Conservation (phyloP, 2,888 invertebrate species). For the Coecobrya sp. region DNA sequence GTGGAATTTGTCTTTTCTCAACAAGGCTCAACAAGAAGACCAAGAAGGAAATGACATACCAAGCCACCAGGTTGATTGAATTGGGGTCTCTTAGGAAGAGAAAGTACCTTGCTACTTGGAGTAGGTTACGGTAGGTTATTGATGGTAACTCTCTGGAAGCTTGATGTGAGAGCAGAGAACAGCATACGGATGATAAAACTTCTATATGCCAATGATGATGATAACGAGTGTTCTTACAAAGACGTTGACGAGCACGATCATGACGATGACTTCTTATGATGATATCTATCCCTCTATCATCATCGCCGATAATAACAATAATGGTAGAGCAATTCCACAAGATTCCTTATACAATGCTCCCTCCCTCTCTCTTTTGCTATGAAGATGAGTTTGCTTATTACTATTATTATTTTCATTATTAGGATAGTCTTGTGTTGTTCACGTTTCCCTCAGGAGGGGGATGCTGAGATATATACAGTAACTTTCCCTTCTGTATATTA, state of each 20-base stretch:
- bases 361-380: slow-evolving; percentile 2
- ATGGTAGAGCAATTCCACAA: slow-evolving; percentile 39
- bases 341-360: background rate
- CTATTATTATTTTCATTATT: slow-evolving; percentile 27
- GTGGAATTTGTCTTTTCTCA: slow-evolving; percentile 21
- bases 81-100: slow-evolving; percentile 70
- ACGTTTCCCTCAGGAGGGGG: slow-evolving; percentile 5
- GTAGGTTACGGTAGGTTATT: slow-evolving; percentile 42
- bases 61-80: slow-evolving; percentile 72
- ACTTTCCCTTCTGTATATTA: background rate
- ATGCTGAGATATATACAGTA: background rate
- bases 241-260: slow-evolving; percentile 19
- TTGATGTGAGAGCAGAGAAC: slow-evolving; percentile 26
- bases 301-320: slow-evolving; percentile 46
- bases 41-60: slow-evolving; percentile 66
- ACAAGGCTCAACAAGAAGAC: slow-evolving; percentile 55
- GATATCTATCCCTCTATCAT: slow-evolving; percentile 16
- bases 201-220: slow-evolving; percentile 45
- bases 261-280: slow-evolving; percentile 20
- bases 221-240: slow-evolving; percentile 50
- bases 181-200: slow-evolving; percentile 13
- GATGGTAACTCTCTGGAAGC: background rate
- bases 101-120: slow-evolving; percentile 36
- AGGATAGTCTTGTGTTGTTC: slow-evolving; percentile 24
- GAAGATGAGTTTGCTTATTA: slow-evolving; percentile 39